A percentile compares a stretch with the other conserved stretches of the same genome.
Evolutionary conservation across 2,797 vertebrate species (phyloP).

Genomic region (Loris lydekkerianus): DNA sequence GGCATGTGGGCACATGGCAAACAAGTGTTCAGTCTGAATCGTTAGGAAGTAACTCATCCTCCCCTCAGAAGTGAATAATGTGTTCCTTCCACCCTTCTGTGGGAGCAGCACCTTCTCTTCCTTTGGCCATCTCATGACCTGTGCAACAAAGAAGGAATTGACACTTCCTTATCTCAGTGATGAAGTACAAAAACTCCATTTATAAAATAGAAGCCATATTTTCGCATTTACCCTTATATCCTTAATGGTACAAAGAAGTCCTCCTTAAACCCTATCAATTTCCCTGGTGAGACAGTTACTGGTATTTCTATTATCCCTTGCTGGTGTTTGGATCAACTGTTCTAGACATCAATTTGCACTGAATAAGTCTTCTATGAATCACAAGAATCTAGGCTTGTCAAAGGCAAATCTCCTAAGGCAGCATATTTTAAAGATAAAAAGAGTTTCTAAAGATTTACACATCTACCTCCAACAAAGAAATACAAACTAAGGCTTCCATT

Average conservation of each 20-base stretch:
- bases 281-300: background rate
- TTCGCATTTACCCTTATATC: background rate
- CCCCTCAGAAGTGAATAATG: background rate
- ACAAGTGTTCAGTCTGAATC: background rate
- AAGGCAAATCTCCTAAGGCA: conserved; percentile 38
- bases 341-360: background rate
- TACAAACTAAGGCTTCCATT: conserved; percentile 52
- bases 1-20: background rate
- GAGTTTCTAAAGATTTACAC: conserved; percentile 9
- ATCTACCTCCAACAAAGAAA: conserved; percentile 1
- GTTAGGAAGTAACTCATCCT: background rate
- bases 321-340: background rate
- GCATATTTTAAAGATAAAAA: conserved; percentile 48
- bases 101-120: background rate
- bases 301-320: background rate
- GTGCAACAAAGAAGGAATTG: background rate
- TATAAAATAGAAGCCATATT: background rate
- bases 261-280: background rate
- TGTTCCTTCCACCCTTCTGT: conserved; percentile 2
- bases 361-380: conserved; percentile 24
- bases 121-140: background rate
- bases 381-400: conserved; percentile 43
- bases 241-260: background rate
- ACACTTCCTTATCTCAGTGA: background rate
- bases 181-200: background rate